Evolutionary conservation across 2,113 vertebrate species (phyloP), one percentile per base, ranked within the genome.

Genomic region (Ptilorrhoa leucosticta): DNA sequence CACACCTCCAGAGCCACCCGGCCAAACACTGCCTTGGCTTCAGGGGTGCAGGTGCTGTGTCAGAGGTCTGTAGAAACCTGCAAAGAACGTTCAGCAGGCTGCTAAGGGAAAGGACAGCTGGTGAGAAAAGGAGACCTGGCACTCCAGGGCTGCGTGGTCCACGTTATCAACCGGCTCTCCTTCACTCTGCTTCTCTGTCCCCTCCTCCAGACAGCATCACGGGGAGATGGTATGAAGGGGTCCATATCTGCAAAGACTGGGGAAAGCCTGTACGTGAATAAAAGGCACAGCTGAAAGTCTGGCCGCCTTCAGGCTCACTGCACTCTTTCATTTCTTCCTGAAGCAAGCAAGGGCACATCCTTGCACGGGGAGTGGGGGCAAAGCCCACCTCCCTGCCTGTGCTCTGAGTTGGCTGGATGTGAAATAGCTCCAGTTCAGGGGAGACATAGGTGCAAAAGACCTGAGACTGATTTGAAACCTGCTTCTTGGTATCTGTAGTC

Each of bases 1-100:
- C 35, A 35, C 2, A 3, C 35, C 2, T 8, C 40, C 68, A 42
- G 20, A 50, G 37, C 13, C 63, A 64, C 39, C 7, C 0, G 0
- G 51, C 31, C n/a, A 15, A 18, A 8, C 42, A 20, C 13, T 1
- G 10, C 35, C 63, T 51, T 68, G 13, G 58, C 65, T 72, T n/a
- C 48, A 21, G n/a, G 50, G 28, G 11, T 2, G 4, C 22, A n/a
- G 50, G 3, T 48, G 50, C 45, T 73, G 20, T 7, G 27, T 11
- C 77, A 84, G 50, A 51, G 37, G 37, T 47, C 89, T 70, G 45
- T 7, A 35, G 60, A 12, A n/a, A 66, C 75, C 31, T 42, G 24
- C 24, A 48, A 31, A 71, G 24, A 10, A 27, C 7, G 1, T 70
- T 48, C 42, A 51, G 31, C 0, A 1, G 70, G 17, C 66, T 88